Conservation (phyloP, 2,113 vertebrate genomes). For the Gobiocypris rarus region DNA sequence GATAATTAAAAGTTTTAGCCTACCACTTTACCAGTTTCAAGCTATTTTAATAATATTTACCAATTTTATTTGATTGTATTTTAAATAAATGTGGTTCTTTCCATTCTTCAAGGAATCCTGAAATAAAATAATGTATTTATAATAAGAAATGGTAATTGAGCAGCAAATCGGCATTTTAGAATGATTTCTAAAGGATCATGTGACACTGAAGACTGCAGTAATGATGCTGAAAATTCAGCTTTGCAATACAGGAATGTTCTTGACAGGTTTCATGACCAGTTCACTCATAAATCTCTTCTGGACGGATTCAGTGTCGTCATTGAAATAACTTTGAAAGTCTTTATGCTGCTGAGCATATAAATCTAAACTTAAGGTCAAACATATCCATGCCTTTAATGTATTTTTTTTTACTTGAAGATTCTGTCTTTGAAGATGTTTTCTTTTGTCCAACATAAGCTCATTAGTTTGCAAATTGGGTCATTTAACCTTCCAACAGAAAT, state of each 20-base stretch:
- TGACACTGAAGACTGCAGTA: background rate
- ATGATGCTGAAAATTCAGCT: too few species aligned
- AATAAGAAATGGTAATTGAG: too few species aligned
- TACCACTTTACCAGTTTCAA: background rate
- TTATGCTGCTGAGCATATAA: conserved; percentile 12
- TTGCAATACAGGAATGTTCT: background rate
- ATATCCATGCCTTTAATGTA: conserved; percentile 6
- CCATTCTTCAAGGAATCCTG: too few species aligned
- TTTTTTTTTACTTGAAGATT: conserved; percentile 13
- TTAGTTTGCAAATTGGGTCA: conserved; percentile 30
- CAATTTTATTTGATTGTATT: background rate
- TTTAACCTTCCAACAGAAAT: conserved; percentile 12
- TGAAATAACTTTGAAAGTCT: background rate
- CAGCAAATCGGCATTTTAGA: too few species aligned
- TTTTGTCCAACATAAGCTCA: conserved; percentile 38
- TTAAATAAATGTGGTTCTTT: background rate
- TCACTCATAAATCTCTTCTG: background rate
- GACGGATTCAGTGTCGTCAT: background rate
- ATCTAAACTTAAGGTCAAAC: background rate
- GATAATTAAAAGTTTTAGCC: background rate
- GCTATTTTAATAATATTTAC: background rate
- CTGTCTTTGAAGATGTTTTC: conserved; percentile 15
- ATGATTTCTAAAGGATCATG: background rate
- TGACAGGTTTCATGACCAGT: background rate
- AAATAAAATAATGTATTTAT: too few species aligned